Conservation (phyloP, 2,797 vertebrate genomes). For the Tolypeutes matacus region DNA sequence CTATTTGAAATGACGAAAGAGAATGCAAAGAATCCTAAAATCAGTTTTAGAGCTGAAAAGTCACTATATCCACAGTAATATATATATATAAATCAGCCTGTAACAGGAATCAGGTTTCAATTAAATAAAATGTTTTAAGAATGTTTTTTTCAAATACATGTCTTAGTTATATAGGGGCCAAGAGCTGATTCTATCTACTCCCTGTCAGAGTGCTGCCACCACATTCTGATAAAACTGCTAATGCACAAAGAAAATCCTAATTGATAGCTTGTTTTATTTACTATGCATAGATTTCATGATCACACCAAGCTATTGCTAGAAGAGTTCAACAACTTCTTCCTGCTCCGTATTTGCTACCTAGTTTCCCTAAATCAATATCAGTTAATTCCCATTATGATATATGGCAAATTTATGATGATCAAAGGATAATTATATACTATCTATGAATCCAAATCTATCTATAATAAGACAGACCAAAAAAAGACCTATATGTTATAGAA, state of each 20-base stretch:
- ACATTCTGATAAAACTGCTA: background rate
- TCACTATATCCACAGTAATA: background rate
- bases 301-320: background rate
- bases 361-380: background rate
- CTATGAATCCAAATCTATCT: background rate
- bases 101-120: background rate
- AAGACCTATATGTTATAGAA: background rate
- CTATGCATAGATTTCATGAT: background rate
- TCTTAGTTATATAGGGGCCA: background rate
- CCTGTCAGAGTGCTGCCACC: background rate
- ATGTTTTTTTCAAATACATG: background rate
- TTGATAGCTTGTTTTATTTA: background rate
- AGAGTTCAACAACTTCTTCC: background rate
- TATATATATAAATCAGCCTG: background rate
- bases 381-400: background rate
- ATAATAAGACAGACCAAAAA: background rate
- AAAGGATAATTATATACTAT: background rate
- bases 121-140: background rate
- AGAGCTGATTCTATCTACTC: background rate
- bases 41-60: background rate
- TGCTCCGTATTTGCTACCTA: background rate
- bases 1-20: background rate
- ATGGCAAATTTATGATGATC: slow-evolving; percentile 24
- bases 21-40: slow-evolving; percentile 16
- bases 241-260: background rate